Evolutionary conservation across 2,888 invertebrate species (phyloP), one percentile per base, ranked within the genome.

Genomic region (Acrobasis repandana): DNA sequence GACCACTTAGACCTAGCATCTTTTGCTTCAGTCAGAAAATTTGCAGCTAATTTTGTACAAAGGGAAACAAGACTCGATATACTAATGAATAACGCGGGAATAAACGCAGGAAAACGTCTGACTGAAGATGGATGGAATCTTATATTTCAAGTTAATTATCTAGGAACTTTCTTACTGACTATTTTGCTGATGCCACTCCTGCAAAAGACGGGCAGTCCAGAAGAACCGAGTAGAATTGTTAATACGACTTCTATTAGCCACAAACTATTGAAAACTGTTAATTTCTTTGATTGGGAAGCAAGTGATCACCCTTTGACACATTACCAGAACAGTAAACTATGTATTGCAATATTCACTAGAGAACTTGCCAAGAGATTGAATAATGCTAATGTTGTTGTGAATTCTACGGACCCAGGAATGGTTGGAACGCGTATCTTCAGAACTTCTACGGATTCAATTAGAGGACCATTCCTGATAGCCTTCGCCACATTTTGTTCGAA

Each of bases 81-180:
- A 2, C 84, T 97, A 9, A 93, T 97, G 61, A 96, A 96, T 77
- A 97, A 97, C 78, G 97, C 97, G 1, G 97, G 96, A 9, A 95
- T 95, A 0, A 0, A 93, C 94, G 72, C 84, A 83, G n/a, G 93
- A 20, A 15, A 28, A 20, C 18, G n/a, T 90, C 93, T 34, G 65
- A 95, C 95, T 46, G 94, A 94, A 74, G 97, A 97, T 75, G 96
- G 95, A 0, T 82, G 97, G 58, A 97, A 97, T 78, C 82, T 94
- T 67, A 96, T 96, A 1, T 96, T 97, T 95, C 97, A 95, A 3
- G 96, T 96, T 6, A 98, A 98, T 82, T 96, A 97, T 74, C 96
- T 96, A 82, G 97, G 97, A 0, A 97, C 96, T 28, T 98, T 97
- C 80, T 89, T 98, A 50, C 88, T 98, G 50, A 97, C 97, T 0